These are phyloP conservation scores for Neuroscelio doddi DNA, from an alignment of 2,888 invertebrate genomes.

Conservation along the genomic window DNA sequence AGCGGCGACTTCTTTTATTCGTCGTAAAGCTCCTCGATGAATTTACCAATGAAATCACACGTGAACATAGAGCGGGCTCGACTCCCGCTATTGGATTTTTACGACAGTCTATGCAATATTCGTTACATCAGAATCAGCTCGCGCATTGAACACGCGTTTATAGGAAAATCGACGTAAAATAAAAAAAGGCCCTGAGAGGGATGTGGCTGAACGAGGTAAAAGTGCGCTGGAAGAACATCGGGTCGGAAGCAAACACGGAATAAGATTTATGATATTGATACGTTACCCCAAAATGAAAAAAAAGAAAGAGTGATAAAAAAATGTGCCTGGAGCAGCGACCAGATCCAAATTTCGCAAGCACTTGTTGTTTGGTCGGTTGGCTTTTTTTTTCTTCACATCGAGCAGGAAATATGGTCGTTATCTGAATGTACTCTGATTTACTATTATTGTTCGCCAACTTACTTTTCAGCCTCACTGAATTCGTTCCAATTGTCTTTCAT, in stretches of 20 bases:
- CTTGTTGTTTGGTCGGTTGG: conserved; percentile 5
- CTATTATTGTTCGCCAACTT: conserved; percentile 2
- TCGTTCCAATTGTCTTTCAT: too few species aligned
- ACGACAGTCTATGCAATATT: conserved; percentile 34
- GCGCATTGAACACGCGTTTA: conserved; percentile 1
- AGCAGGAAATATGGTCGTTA: background rate
- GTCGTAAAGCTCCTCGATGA: conserved; percentile 25
- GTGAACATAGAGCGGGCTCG: conserved; percentile 16
- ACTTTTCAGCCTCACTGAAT: background rate
- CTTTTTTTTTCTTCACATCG: background rate
- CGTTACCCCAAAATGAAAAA: conserved; percentile 19
- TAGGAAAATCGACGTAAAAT: conserved; percentile 21
- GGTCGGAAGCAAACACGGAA: conserved; percentile 1
- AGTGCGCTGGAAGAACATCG: conserved; percentile 11
- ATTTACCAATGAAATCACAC: conserved; percentile 37
- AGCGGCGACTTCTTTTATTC: too few species aligned
- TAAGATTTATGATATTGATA: conserved; percentile 37
- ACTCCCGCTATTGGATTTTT: conserved; percentile 31
- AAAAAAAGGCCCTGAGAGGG: conserved; percentile 5
- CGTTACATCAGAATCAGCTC: conserved; percentile 27
- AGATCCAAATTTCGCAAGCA: conserved; percentile 11
- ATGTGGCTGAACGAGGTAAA: conserved; percentile 11
- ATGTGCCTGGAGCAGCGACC: conserved; percentile 14
- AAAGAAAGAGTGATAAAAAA: conserved; percentile 21
- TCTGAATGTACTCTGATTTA: conserved; percentile 1